Conservation (phyloP, 2,113 vertebrate genomes). For the Petromus typicus region DNA sequence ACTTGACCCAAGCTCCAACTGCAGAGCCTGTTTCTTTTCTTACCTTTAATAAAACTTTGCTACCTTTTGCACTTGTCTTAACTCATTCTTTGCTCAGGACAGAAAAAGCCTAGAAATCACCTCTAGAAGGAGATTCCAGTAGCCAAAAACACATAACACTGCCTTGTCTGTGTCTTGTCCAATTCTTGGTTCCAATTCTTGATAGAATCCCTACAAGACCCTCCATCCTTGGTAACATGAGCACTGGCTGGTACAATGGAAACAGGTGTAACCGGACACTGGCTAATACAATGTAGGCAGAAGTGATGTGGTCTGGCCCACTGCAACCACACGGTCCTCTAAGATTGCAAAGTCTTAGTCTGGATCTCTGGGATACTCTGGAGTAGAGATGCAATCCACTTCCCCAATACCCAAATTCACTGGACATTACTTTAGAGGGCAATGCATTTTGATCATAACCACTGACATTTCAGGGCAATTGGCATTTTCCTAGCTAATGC, state of each 20-base stretch:
- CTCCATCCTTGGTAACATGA: background rate
- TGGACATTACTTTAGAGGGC: constrained; percentile 44
- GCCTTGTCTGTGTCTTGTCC: background rate
- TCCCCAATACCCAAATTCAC: background rate
- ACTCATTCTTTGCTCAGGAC: background rate
- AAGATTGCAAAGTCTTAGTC: background rate
- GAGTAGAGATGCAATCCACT: background rate
- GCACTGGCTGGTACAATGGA: background rate
- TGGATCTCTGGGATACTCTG: background rate
- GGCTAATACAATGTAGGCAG: background rate
- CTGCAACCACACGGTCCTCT: background rate
- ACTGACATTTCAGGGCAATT: constrained; percentile 52
- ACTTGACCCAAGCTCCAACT: too few species aligned
- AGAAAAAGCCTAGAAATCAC: background rate
- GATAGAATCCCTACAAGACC: background rate
- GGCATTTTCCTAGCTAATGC: background rate
- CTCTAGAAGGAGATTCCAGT: background rate
- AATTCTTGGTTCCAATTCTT: background rate
- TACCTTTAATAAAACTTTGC: background rate
- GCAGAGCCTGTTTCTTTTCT: background rate
- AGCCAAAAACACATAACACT: background rate
- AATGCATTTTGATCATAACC: constrained; percentile 46
- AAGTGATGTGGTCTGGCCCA: background rate
- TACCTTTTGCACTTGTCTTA: background rate
- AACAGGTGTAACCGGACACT: background rate